These are phyloP conservation scores for Epistrophe eligans DNA, from an alignment of 2,888 invertebrate species.

Conservation along the genomic window DNA sequence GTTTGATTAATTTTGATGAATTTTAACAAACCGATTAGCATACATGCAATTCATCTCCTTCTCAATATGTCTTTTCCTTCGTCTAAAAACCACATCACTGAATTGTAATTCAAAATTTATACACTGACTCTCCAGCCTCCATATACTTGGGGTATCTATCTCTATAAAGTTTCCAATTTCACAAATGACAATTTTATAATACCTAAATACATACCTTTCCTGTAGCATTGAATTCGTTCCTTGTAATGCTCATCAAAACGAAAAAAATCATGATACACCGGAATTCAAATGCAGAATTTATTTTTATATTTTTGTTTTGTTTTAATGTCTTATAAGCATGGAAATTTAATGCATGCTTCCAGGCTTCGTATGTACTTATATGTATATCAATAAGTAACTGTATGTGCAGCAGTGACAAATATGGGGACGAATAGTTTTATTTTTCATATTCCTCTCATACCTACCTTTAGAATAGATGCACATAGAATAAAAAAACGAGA, in stretches of 20 bases:
- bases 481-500: conserved; percentile 35
- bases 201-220: background rate
- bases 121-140: background rate
- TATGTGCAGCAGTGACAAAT: conserved; percentile 53
- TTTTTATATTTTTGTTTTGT: background rate
- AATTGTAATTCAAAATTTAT: background rate
- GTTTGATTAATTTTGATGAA: conserved; percentile 2
- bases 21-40: conserved; percentile 35
- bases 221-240: background rate
- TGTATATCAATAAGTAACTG: conserved; percentile 25
- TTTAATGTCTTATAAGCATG: background rate
- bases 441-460: background rate
- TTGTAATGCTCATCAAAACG: background rate
- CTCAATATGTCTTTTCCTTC: conserved; percentile 6
- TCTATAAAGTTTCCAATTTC: background rate
- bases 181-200: conserved; percentile 5
- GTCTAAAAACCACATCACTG: background rate
- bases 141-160: no score
- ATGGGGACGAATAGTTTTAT: conserved; percentile 24
- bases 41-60: conserved; percentile 41
- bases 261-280: conserved; percentile 20
- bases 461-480: conserved; percentile 12
- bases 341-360: conserved; percentile 17
- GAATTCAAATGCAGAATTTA: background rate
- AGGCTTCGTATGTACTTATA: conserved; percentile 3